Percentiles rank a stretch among this genome's conserved stretches.
These are phyloP conservation scores for Zaprionus bogoriensis DNA, from an alignment of 2,888 invertebrate species.

Conservation along the genomic window DNA sequence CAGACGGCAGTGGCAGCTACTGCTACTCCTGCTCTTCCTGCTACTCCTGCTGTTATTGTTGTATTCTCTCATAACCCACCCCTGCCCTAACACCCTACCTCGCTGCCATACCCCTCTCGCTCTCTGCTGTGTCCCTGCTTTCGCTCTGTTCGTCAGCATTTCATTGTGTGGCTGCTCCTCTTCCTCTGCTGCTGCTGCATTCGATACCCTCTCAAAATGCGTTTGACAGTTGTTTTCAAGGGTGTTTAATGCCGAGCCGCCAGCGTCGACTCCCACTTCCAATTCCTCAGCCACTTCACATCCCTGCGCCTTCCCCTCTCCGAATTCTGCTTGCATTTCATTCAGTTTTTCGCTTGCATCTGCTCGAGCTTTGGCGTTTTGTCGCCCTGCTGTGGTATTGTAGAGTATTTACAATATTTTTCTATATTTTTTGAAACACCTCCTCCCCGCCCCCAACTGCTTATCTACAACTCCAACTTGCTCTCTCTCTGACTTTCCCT, in stretches of 20 bases:
- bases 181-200: slow-evolving; percentile 22
- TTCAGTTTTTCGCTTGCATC: no score
- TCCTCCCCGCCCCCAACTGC: background rate
- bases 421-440: no score
- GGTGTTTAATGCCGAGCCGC: slow-evolving; percentile 68
- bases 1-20: slow-evolving; percentile 35
- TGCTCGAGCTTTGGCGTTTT: no score
- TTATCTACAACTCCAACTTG: background rate
- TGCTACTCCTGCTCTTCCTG: background rate
- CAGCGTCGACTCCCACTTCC: background rate
- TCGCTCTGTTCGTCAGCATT: slow-evolving; percentile 14
- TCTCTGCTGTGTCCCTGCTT: background rate
- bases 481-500: slow-evolving; percentile 8
- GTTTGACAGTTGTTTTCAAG: slow-evolving; percentile 80
- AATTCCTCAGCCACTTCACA: no score
- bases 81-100: background rate
- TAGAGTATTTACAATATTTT: no score
- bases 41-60: background rate
- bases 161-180: slow-evolving; percentile 12
- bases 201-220: slow-evolving; percentile 61
- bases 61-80: slow-evolving; percentile 29
- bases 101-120: background rate
- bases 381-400: no score
- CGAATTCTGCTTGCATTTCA: no score
- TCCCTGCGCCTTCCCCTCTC: no score